Base-by-base conservation (phyloP, 37 sponge, comb jelly and placozoan genomes). In the Ianthella basta region DNA sequence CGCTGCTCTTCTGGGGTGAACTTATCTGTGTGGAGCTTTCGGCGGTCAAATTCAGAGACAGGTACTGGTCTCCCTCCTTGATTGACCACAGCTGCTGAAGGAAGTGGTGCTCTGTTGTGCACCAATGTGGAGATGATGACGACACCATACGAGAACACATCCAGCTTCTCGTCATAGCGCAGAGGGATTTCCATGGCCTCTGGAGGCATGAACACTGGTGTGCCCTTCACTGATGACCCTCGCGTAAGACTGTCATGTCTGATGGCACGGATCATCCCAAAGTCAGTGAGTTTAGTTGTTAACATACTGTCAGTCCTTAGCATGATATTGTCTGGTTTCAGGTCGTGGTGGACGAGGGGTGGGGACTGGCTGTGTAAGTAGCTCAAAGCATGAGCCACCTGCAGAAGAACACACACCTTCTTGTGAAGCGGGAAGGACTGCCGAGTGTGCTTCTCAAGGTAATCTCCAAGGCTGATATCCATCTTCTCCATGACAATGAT, bases 401-500 rank as follows among this genome's bases (percentile, higher is more conserved):
- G 64, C 64, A 29, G 64, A 5, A 61, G 24, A 29, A 61, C 14
- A 12, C 29, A 61, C 14, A 10, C 29, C 64, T 61, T 61, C 29
- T 61, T 4, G 2, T n/a, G 64, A 61, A 61, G 29, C 4, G 27
- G 24, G 14, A 61, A 61, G 27, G 24, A 6, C 10, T 10, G 2
- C 64, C 29, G 3, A 2, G 64, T 29, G 4, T 61, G 4, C 14
- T 61, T 61, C 29, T 61, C 64, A 10, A 61, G 64, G 64, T 61
- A 61, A 61, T 61, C 29, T 2, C 64, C 24, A 4, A 61, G 14
- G 10, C 29, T 61, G 64, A 27, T 61, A 12, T 27, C 29, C 64
- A 61, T 61, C 64, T 29, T 61, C 29, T 61, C 64, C 64, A 61
- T 61, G 12, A 61, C 64, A 12, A 61, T 61, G 64, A 61, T 61